phyloP scores from a whole-genome alignment of 2,888 invertebrate genomes.

The Drosophila anceps region DNA sequence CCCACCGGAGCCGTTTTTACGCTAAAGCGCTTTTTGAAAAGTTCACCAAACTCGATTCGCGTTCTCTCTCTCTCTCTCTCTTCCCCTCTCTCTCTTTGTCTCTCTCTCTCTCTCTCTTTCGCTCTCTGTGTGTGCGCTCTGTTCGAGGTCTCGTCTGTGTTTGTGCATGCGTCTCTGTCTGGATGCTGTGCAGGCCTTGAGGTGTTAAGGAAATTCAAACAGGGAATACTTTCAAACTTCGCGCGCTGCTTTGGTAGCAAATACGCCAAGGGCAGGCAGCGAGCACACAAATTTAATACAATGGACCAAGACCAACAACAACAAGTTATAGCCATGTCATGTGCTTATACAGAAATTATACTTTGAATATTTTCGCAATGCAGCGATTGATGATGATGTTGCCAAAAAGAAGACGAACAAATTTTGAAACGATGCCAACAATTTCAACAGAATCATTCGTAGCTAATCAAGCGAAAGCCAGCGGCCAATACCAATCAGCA shows the following conservation, averaged over 20 bases:
- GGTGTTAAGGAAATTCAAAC: slow-evolving; percentile 52
- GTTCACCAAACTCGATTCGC: slow-evolving; percentile 54
- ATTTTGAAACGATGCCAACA: slow-evolving; percentile 11
- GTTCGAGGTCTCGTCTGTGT: slow-evolving; percentile 2
- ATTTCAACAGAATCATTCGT: slow-evolving; percentile 55
- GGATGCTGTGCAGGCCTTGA: slow-evolving; percentile 37
- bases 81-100: background rate
- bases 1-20: slow-evolving; percentile 70
- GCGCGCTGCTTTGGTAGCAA: slow-evolving; percentile 48
- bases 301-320: slow-evolving; percentile 3
- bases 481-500: slow-evolving; percentile 16
- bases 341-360: slow-evolving; percentile 18
- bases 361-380: slow-evolving; percentile 32
- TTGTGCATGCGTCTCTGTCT: slow-evolving; percentile 9
- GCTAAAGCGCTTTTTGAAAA: slow-evolving; percentile 73
- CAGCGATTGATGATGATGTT: slow-evolving; percentile 54
- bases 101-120: background rate
- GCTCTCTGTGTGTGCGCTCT: background rate
- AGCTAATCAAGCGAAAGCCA: slow-evolving; percentile 59
- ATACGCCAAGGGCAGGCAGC: slow-evolving; percentile 57
- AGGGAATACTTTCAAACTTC: slow-evolving; percentile 59
- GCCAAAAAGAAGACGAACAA: slow-evolving; percentile 15
- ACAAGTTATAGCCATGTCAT: slow-evolving; percentile 7
- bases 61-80: background rate
- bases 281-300: slow-evolving; percentile 42